Evolutionary conservation across 1,140 invertebrate genomes (phyloP), one percentile per base, ranked within the genome.

Genomic region (Mamestra configurata): DNA sequence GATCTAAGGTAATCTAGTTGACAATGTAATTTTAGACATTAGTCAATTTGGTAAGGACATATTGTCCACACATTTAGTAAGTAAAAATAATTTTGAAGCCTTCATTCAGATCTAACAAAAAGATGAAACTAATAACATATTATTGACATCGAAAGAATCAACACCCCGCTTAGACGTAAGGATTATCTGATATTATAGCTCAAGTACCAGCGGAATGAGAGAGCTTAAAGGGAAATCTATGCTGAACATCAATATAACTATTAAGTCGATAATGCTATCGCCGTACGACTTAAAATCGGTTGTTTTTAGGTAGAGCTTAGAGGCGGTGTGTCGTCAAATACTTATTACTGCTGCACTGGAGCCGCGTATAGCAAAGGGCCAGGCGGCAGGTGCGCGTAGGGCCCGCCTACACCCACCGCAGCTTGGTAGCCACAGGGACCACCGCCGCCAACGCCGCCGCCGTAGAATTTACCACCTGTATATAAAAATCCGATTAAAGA

Each of bases 341-440:
- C 31, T 37, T 72, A 64, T 92, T 95, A 95, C 88, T 95, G 95
- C 83, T 95, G 95, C 10, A 95, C 94, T 27, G 95, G 95, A 11
- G 95, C 92, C 10, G 95, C 93, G 72, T 95, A 95, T 15, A 95
- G 86, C 79, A 95, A 81, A 5, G 92, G 91, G 61, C 94, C 94
- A 13, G 94, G 91, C 5, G 94, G 94, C 80, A 94, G 84, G 85
- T 95, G 93, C 1, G 94, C 87, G 86, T 93, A 95, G 13, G 93
- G 91, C 61, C 93, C 91, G 59, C 92, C 90, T 0, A 87, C 92
- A 53, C 92, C 92, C 18, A 93, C 92, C 0, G 94, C 90, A 20
- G 95, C 93, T 82, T 95, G 94, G 83, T 95, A 95, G 31, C 94
- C 94, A 79, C 95, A 95, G 0, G 92, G 92, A 0, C 93, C 92